These are phyloP conservation scores for Ephydatia muelleri DNA, from an alignment of 37 sponge, comb jelly and placozoan species.

Conservation along the genomic window DNA sequence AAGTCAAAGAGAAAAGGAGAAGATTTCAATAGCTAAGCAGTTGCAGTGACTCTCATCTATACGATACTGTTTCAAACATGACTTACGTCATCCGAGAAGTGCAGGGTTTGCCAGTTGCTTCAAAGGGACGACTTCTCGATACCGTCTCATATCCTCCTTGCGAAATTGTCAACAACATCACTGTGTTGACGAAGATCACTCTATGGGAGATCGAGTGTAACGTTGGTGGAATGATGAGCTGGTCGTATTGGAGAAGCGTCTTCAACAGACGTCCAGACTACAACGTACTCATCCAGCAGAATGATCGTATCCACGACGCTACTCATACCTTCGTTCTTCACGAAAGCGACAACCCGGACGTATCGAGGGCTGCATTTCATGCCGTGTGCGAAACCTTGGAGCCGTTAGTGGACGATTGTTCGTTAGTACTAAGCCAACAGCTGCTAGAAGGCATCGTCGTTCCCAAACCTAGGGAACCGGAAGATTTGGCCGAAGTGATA, in stretches of 20 bases:
- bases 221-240: background rate
- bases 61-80: too few relatives aligned
- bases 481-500: background rate
- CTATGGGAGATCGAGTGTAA: background rate
- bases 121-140: too few relatives aligned
- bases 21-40: too few relatives aligned
- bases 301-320: background rate
- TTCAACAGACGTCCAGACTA: background rate
- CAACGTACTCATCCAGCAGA: constrained; percentile 5
- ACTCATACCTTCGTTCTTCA: background rate
- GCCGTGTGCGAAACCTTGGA: background rate
- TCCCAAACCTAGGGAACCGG: background rate
- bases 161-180: too few relatives aligned
- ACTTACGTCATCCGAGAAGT: too few relatives aligned
- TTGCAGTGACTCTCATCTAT: too few relatives aligned
- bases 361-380: constrained; percentile 5
- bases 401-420: constrained; percentile 1
- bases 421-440: background rate
- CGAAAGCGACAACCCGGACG: background rate
- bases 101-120: too few relatives aligned
- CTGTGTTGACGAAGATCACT: background rate
- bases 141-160: too few relatives aligned
- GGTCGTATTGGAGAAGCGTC: background rate
- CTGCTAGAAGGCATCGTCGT: background rate
- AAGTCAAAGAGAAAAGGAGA: too few relatives aligned